phyloP scores from a whole-genome alignment of 2,113 vertebrate species.

The Anser brachyrhynchus region DNA sequence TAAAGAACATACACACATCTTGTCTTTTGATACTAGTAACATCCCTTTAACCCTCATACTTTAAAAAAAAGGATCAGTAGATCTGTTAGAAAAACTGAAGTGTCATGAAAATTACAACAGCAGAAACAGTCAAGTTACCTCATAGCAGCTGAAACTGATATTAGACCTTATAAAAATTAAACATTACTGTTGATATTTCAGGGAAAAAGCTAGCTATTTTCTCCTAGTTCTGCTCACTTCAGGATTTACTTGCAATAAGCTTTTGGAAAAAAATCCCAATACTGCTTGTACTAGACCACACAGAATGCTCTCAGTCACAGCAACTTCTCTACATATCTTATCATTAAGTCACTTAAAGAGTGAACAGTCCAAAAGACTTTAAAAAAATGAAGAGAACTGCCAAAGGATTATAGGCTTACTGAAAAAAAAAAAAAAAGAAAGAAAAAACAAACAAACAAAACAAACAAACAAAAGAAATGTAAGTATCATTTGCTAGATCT shows the following conservation, averaged over 20 bases:
- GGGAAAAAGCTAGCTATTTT: background rate
- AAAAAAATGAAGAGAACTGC: background rate
- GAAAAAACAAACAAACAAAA: too few relatives aligned
- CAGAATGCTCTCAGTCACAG: background rate
- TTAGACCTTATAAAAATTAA: background rate
- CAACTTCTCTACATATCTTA: background rate
- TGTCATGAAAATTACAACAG: background rate
- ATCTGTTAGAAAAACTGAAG: background rate
- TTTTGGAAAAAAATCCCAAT: background rate
- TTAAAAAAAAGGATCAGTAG: background rate
- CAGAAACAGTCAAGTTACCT: background rate
- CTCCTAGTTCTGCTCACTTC: background rate
- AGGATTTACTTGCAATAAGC: background rate
- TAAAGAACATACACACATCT: background rate
- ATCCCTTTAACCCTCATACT: background rate
- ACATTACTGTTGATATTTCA: background rate
- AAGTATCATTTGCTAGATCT: too few relatives aligned
- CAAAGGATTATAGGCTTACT: background rate
- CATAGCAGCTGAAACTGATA: background rate
- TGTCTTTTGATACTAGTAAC: background rate
- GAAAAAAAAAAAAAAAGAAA: background rate
- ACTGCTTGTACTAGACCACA: accelerated
- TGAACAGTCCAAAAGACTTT: background rate
- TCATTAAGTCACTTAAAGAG: background rate
- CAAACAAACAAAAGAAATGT: too few relatives aligned